Conservation (phyloP, 2,888 invertebrate species). For the Dicyrtoma fusca region DNA sequence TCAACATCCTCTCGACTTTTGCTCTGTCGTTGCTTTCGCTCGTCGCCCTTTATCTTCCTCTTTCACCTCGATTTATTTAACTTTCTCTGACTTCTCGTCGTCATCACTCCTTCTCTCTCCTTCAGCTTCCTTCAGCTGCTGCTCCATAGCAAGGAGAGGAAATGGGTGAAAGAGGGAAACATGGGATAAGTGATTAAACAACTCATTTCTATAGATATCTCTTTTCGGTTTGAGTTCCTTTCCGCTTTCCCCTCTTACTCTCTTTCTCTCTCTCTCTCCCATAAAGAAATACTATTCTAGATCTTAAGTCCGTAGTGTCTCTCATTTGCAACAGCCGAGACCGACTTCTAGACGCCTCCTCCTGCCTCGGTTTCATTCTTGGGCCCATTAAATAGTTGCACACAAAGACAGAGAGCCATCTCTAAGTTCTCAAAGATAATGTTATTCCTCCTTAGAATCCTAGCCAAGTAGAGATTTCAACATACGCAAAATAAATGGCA, state of each 20-base stretch:
- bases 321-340: too few relatives aligned
- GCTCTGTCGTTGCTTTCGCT: not conserved
- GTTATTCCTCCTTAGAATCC: too few relatives aligned
- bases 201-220: not conserved
- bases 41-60: constrained; percentile 4
- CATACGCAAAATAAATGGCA: too few relatives aligned
- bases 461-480: too few relatives aligned
- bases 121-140: not conserved
- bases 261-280: not conserved
- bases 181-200: constrained; percentile 24
- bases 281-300: not conserved
- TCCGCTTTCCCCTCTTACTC: not conserved
- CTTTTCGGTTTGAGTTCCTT: not conserved
- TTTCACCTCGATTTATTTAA: not conserved
- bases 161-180: constrained; percentile 10
- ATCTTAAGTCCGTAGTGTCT: not conserved
- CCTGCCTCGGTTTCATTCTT: too few relatives aligned
- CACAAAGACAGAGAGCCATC: too few relatives aligned
- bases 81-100: not conserved
- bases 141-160: not conserved
- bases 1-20: constrained; percentile 10
- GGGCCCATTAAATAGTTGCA: too few relatives aligned
- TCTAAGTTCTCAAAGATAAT: too few relatives aligned
- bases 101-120: not conserved
- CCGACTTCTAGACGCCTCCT: too few relatives aligned